Evolutionary conservation across 2,888 invertebrate genomes (phyloP).

Genomic region (Chelonus formosanus): DNA sequence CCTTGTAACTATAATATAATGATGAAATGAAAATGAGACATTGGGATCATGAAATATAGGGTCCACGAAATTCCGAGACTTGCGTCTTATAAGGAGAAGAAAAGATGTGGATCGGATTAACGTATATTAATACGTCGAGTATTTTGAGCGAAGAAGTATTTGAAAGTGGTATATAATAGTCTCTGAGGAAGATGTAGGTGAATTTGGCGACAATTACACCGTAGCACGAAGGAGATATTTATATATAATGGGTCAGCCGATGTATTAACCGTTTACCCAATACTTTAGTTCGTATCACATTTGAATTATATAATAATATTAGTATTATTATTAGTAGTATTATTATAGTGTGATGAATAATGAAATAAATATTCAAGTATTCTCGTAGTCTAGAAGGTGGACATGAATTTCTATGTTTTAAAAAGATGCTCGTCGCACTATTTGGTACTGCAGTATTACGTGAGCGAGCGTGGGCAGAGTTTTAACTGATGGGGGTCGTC

Average conservation of each 20-base stretch:
- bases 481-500: constrained; percentile 48
- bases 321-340: neutral
- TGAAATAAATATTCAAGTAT: too few species aligned
- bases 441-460: constrained; percentile 39
- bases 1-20: too few species aligned
- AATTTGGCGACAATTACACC: constrained; percentile 3
- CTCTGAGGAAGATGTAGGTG: too few species aligned
- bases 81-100: neutral
- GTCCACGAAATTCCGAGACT: neutral
- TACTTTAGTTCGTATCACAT: constrained; percentile 31
- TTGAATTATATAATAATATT: constrained; percentile 30
- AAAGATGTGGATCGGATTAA: constrained; percentile 28
- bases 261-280: neutral
- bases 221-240: neutral
- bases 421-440: constrained; percentile 42
- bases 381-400: neutral
- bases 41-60: neutral
- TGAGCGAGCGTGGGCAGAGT: constrained; percentile 44
- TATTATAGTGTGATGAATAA: neutral
- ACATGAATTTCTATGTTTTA: constrained; percentile 33
- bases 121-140: constrained; percentile 7
- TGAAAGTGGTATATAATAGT: neutral
- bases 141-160: constrained; percentile 17
- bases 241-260: neutral
- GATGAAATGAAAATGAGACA: too few species aligned